phyloP scores from a whole-genome alignment of 2,888 invertebrate species.

The Zygaena filipendulae region DNA sequence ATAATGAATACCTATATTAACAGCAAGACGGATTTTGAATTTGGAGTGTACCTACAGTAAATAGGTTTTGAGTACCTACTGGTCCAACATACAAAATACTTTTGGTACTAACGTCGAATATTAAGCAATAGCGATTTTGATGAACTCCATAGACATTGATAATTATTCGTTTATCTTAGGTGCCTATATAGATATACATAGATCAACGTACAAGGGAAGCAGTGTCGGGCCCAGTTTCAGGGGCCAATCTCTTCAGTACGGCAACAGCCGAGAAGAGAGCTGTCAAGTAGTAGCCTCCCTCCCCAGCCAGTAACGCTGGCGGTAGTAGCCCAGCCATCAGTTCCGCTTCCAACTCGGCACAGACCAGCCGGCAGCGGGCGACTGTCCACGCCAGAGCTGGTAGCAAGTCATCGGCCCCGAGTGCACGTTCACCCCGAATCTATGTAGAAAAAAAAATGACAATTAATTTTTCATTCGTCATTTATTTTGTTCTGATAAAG shows the following conservation, averaged over 20 bases:
- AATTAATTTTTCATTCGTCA: neutral
- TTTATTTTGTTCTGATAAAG: neutral
- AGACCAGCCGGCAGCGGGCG: conserved; percentile 88
- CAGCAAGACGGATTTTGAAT: no score
- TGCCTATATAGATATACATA: no score
- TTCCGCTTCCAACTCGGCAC: conserved; percentile 95
- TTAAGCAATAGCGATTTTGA: no score
- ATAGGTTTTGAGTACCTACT: no score
- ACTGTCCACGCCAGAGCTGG: conserved; percentile 93
- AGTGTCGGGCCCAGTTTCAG: conserved; percentile 42
- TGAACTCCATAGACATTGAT: no score
- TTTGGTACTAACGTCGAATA: no score
- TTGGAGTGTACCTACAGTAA: no score
- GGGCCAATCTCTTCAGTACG: conserved; percentile 79
- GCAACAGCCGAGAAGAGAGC: conserved; percentile 94
- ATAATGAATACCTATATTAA: no score
- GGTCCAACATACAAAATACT: no score
- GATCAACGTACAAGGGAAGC: conserved; percentile 45
- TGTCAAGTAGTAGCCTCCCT: conserved; percentile 95
- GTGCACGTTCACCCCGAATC: conserved; percentile 76
- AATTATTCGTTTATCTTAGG: no score
- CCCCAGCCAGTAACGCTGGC: conserved; percentile 89
- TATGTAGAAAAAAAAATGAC: conserved; percentile 25
- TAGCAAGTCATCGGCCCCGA: conserved; percentile 90
- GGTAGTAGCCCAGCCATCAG: conserved; percentile 96